Conservation (phyloP, 1,140 invertebrate species). For the Sycophila sp. region DNA sequence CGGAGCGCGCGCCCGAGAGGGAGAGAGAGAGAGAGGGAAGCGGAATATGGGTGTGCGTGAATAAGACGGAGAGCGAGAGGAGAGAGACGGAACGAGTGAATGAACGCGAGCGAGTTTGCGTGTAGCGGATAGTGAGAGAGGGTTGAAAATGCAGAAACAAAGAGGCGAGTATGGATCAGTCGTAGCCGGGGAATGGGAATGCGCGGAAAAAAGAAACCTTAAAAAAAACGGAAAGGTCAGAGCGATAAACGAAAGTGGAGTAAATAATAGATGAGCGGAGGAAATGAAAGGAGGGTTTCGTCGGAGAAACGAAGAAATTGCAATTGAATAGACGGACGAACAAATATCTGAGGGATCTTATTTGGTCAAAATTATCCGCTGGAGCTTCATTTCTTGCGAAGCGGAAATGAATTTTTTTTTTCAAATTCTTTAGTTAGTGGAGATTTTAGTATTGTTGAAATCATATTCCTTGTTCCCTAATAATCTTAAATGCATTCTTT, state of each 20-base stretch:
- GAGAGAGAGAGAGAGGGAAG: neutral
- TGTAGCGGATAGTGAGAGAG: neutral
- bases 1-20: neutral
- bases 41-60: neutral
- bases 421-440: too few relatives aligned
- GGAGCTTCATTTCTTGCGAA: too few relatives aligned
- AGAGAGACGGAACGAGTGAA: neutral
- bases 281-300: neutral
- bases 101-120: neutral
- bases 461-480: too few relatives aligned
- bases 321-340: too few relatives aligned
- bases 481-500: too few relatives aligned
- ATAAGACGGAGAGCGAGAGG: neutral
- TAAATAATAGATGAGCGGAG: neutral
- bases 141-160: neutral
- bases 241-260: neutral
- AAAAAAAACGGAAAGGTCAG: neutral
- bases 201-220: neutral
- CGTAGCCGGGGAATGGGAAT: neutral
- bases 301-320: too few relatives aligned
- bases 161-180: neutral
- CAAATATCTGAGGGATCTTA: too few relatives aligned
- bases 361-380: too few relatives aligned
- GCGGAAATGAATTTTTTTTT: too few relatives aligned
- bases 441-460: too few relatives aligned